Base-by-base conservation (phyloP, 2,888 invertebrate genomes). In the Micropterix aruncella region DNA sequence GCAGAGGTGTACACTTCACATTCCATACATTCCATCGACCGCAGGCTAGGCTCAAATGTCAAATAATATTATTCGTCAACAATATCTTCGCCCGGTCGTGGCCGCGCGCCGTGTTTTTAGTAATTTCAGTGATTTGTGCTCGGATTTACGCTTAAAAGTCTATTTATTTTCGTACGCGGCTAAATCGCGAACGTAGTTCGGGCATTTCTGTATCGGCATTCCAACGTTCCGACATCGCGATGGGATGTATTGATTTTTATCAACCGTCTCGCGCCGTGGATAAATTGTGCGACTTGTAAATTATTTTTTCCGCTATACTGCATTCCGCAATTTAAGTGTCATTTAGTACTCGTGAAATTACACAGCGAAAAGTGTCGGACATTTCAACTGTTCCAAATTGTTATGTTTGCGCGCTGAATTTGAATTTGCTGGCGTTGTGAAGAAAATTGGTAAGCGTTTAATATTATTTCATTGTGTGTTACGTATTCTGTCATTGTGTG, bases 11-110 rank as follows among this genome's bases (percentile, higher is more conserved):
- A 77, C 77, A 77, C 74, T 76, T 77, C 70, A 71, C 74, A 78
- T 78, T 74, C 77, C 74, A 56, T 56, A 63, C 70, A 77, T 77
- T 73, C 78, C 77, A 58, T 65, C 62, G 66, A 71, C 70, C 67
- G 73, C 75, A 75, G 77, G 76, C 77, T 75, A 75, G 77, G 76
- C 76, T 74, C 74, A 77, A 77, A 78, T 77, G 77, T 78, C 77
- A 77, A 78, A 77, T 75, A 73, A 65, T 63, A 68, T 67, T 70
- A 71, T 70, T 70, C 70, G 67, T 71, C 70, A 70, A 70, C 49
- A 46, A 40, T 42, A 45, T 43, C 41, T 45, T 39, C 42, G 46
- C 15, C 37, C 47, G 46, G 46, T 40, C 47, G 50, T 37, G 36
- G 19, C 19, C 36, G 15, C 37, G 19, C 18, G 37, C 5, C 38